Conservation (phyloP, 35 echinoderm and acorn worm genomes). For the Heliocidaris tuberculata region DNA sequence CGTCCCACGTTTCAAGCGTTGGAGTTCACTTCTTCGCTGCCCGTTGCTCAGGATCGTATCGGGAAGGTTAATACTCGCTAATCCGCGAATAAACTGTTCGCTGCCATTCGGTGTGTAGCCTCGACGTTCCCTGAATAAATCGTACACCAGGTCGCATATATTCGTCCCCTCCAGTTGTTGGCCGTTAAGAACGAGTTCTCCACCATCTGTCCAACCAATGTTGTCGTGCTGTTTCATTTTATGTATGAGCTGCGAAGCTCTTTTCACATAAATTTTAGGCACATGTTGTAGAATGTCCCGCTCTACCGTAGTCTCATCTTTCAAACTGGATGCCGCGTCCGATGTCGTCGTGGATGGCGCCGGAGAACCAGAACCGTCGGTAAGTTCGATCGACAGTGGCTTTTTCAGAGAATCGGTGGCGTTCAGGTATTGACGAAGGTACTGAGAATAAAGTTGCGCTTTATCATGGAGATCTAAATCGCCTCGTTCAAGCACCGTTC, state of each 20-base stretch:
- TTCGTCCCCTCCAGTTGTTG: conserved; percentile 15
- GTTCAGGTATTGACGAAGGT: too few relatives aligned
- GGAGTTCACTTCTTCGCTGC: background rate
- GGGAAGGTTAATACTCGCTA: conserved; percentile 53
- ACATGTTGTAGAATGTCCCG: background rate
- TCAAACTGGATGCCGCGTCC: background rate
- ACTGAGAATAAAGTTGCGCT: too few relatives aligned
- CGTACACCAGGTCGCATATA: conserved; percentile 46
- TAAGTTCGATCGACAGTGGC: too few relatives aligned
- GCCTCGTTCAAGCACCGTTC: too few relatives aligned
- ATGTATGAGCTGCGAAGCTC: background rate
- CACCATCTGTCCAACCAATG: background rate
- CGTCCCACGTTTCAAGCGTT: conserved; percentile 6
- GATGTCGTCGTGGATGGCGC: too few relatives aligned
- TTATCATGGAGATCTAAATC: too few relatives aligned
- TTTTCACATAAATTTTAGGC: background rate
- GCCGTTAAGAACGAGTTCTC: background rate
- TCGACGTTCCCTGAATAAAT: conserved; percentile 26
- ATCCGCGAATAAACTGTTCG: conserved; percentile 39
- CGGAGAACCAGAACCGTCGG: too few relatives aligned
- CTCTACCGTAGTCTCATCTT: background rate
- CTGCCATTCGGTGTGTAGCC: conserved; percentile 44
- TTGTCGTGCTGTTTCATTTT: background rate
- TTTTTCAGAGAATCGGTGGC: too few relatives aligned
- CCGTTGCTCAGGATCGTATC: conserved; percentile 47